These are phyloP conservation scores for Aromia moschata DNA, from an alignment of 2,888 invertebrate species.

Conservation along the genomic window DNA sequence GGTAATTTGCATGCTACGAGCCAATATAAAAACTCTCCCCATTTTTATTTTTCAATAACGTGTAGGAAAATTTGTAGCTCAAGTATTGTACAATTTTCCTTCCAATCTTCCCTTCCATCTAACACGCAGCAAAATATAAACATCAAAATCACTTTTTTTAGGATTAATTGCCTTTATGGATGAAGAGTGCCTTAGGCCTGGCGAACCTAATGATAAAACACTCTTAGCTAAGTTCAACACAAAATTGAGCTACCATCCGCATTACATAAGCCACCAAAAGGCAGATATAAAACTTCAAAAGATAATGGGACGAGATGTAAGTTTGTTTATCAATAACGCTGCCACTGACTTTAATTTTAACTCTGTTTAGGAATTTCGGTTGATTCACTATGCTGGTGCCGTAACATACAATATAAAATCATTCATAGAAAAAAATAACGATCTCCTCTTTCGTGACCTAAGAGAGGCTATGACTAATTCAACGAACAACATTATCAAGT, in stretches of 20 bases:
- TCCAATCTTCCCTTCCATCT: not conserved
- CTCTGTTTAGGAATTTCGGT: conserved; percentile 79
- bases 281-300: conserved; percentile 83
- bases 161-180: conserved; percentile 87
- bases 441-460: conserved; percentile 86
- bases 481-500: conserved; percentile 71
- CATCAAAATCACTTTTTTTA: conserved; percentile 48
- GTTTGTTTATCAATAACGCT: conserved; percentile 44
- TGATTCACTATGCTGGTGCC: conserved; percentile 92
- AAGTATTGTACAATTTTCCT: not conserved
- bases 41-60: not conserved
- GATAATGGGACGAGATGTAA: conserved; percentile 83
- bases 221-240: conserved; percentile 83
- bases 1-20: too few relatives aligned
- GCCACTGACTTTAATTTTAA: not conserved
- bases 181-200: conserved; percentile 91
- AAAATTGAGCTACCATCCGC: conserved; percentile 77
- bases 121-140: too few relatives aligned
- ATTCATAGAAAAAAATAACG: conserved; percentile 94
- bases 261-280: conserved; percentile 85
- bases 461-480: conserved; percentile 83
- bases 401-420: conserved; percentile 89
- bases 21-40: too few relatives aligned
- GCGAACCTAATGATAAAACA: conserved; percentile 84
- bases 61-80: too few relatives aligned